phyloP scores from a whole-genome alignment of 2,888 invertebrate species.

The Acleris laterana region DNA sequence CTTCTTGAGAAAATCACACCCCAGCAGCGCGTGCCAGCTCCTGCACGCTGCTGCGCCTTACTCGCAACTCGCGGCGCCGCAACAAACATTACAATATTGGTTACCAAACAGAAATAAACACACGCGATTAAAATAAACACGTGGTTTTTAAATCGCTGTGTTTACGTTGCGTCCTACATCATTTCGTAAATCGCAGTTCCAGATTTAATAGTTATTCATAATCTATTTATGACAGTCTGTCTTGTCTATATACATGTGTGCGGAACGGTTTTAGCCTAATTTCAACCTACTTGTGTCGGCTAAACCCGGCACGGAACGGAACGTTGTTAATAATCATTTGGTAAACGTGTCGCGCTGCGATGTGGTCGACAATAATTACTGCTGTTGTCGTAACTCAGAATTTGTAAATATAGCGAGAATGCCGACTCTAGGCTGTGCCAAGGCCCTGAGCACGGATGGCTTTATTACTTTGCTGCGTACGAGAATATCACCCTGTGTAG shows the following conservation, averaged over 20 bases:
- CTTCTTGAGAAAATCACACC: too few relatives aligned
- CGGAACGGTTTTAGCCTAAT: not conserved
- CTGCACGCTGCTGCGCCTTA: not conserved
- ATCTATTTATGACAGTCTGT: slow-evolving; percentile 34
- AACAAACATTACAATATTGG: slow-evolving; percentile 5
- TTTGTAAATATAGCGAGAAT: too few relatives aligned
- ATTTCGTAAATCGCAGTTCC: slow-evolving; percentile 17
- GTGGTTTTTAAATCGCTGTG: slow-evolving; percentile 10
- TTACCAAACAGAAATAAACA: slow-evolving; percentile 20
- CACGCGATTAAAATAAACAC: slow-evolving; percentile 7
- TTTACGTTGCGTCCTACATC: slow-evolving; percentile 14
- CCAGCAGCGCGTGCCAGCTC: too few relatives aligned
- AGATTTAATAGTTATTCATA: slow-evolving; percentile 27
- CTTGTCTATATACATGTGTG: too few relatives aligned
- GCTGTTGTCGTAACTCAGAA: too few relatives aligned
- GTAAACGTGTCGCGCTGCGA: not conserved
- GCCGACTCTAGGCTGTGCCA: too few relatives aligned
- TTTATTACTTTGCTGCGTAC: too few relatives aligned
- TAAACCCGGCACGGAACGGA: too few relatives aligned
- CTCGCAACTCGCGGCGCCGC: not conserved
- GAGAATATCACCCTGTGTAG: too few relatives aligned
- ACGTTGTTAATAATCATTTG: too few relatives aligned
- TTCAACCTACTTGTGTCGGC: slow-evolving; percentile 30
- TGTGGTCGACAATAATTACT: too few relatives aligned
- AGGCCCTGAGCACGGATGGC: too few relatives aligned